These are phyloP conservation scores for Disparrhopalites patrizii DNA, from an alignment of 2,888 invertebrate species.

Conservation along the genomic window DNA sequence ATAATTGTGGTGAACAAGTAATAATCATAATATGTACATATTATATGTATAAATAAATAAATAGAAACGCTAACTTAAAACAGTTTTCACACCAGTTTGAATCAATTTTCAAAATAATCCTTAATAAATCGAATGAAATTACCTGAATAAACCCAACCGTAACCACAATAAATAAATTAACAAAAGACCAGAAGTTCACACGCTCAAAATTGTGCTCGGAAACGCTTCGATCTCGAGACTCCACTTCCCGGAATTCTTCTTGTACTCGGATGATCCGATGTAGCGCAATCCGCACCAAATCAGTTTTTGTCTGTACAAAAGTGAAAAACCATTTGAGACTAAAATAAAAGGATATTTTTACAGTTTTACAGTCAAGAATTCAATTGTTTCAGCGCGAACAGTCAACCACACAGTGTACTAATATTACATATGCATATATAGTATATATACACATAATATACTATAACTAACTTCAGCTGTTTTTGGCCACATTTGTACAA, in stretches of 20 bases:
- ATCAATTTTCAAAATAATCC: neutral
- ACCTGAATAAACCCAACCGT: slow-evolving; percentile 64
- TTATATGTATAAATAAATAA: neutral
- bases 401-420: too few species aligned
- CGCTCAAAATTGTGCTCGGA: slow-evolving; percentile 75
- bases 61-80: neutral
- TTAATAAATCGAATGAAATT: slow-evolving; percentile 26
- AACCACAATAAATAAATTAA: slow-evolving; percentile 70
- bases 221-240: slow-evolving; percentile 75
- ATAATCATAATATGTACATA: neutral
- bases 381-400: too few species aligned
- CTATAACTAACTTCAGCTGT: too few species aligned
- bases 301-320: slow-evolving; percentile 60
- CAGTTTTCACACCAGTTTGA: neutral
- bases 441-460: too few species aligned
- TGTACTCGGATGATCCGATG: slow-evolving; percentile 63
- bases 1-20: neutral
- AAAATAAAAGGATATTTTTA: neutral
- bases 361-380: neutral
- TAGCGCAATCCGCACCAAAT: slow-evolving; percentile 61
- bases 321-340: slow-evolving; percentile 52
- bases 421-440: neutral
- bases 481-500: too few species aligned
- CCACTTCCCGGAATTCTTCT: slow-evolving; percentile 67
- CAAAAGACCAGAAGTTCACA: slow-evolving; percentile 72